Percentiles rank a stretch among this genome's conserved stretches.
These are phyloP conservation scores for Drosophila limbata DNA, from an alignment of 2,888 invertebrate genomes.

Conservation along the genomic window DNA sequence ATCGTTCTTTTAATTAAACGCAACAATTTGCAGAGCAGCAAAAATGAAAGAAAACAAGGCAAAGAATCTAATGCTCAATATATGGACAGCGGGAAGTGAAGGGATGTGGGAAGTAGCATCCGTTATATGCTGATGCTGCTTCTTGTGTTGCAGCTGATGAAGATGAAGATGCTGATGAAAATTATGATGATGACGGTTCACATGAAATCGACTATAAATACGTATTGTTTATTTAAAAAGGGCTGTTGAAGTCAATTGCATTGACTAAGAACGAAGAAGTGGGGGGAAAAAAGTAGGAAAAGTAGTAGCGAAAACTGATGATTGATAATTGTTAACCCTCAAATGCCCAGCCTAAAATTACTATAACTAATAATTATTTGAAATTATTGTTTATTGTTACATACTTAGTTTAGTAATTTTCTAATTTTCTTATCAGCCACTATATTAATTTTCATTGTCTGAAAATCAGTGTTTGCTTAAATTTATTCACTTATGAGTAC, in stretches of 20 bases:
- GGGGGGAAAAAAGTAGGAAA: too few species aligned
- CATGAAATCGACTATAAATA: conserved; percentile 63
- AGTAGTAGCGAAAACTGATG: neutral
- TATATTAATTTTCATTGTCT: too few species aligned
- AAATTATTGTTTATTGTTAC: too few species aligned
- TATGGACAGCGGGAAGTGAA: neutral
- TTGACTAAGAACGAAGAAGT: neutral
- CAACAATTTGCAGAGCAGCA: conserved; percentile 19
- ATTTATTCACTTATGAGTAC: too few species aligned
- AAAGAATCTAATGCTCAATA: neutral
- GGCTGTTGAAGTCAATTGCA: conserved; percentile 26
- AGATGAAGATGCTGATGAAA: neutral
- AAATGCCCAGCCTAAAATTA: too few species aligned
- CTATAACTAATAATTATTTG: too few species aligned
- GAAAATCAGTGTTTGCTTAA: too few species aligned
- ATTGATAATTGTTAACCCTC: neutral
- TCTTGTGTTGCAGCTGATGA: conserved; percentile 19
- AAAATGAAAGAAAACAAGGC: conserved; percentile 7
- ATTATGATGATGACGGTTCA: conserved; percentile 5
- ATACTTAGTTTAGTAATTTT: too few species aligned
- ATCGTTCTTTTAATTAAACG: conserved; percentile 13
- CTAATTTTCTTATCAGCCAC: too few species aligned
- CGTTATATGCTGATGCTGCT: conserved; percentile 13
- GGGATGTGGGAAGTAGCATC: neutral
- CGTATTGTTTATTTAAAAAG: conserved; percentile 55